Base-by-base conservation (phyloP, 1,140 invertebrate genomes). In the Hyposmocoma kahamanoa region DNA sequence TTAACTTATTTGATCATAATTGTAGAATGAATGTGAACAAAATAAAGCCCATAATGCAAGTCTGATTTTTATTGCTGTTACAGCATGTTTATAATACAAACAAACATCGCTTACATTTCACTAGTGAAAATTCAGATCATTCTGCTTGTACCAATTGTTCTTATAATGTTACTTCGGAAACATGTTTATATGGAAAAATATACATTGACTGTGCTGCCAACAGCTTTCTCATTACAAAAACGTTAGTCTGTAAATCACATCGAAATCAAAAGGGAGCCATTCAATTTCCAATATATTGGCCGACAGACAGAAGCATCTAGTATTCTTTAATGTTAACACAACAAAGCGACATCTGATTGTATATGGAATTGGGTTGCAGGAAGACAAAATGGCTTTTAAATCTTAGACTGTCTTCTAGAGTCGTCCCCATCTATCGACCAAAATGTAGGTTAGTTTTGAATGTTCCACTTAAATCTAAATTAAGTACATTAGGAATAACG, bases 11-110 rank as follows among this genome's bases (percentile, higher is more conserved):
- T n/a, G n/a, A n/a, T n/a, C n/a, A n/a, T n/a, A n/a, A n/a, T n/a
- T n/a, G n/a, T n/a, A n/a, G n/a, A n/a, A n/a, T n/a, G n/a, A n/a
- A n/a, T n/a, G n/a, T n/a, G 39, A 55, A 62, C 42, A 65, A 68
- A 60, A 67, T 55, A 58, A 53, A 53, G 59, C 49, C 24, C 49
- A 24, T 30, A n/a, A 45, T 65, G 56, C 70, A 70, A 67, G 67
- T 81, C 68, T 72, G 75, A 82, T 74, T 75, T 73, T 84, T 81
- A 85, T 87, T 86, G 84, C 83, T 87, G 78, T 84, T 67, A 81
- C 80, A 87, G 81, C 81, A 76, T 86, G 71, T 81, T 80, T 75
- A 75, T 77, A 70, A 75, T 83, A 83, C 73, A 81, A 80, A 81
- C 75, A 80, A 82, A 75, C 64, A 76, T 75, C 67, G 68, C 69